phyloP scores from a whole-genome alignment of 2,888 invertebrate genomes.

The Heteromyza rotundicornis region DNA sequence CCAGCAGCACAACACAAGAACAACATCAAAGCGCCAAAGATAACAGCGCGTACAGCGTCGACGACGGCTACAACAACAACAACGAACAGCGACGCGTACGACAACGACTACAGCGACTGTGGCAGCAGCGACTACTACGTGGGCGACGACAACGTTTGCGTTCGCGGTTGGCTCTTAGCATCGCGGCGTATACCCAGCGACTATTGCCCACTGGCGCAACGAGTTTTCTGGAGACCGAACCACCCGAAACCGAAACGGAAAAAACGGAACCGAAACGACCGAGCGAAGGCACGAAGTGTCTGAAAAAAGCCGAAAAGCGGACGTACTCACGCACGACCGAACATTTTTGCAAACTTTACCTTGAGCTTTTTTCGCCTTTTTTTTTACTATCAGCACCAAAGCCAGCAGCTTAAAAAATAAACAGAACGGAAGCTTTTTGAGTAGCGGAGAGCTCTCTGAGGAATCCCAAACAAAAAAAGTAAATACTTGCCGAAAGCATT shows the following conservation, averaged over 20 bases:
- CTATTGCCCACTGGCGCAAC: constrained; percentile 48
- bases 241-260: constrained; percentile 23
- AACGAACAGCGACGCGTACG: not conserved
- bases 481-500: not conserved
- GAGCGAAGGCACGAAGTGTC: constrained; percentile 10
- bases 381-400: constrained; percentile 11
- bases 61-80: not conserved
- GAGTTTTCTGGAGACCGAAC: constrained; percentile 51
- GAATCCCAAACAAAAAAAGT: not conserved
- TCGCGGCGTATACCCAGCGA: constrained; percentile 61
- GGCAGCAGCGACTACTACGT: not conserved
- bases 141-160: constrained; percentile 39
- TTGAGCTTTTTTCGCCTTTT: constrained; percentile 8
- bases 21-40: not conserved
- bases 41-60: not conserved
- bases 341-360: constrained; percentile 15
- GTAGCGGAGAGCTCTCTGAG: not conserved
- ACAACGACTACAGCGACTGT: not conserved
- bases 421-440: not conserved
- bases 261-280: constrained; percentile 11
- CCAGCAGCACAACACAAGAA: constrained; percentile 3
- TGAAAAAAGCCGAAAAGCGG: not conserved
- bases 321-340: not conserved
- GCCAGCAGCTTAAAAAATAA: not conserved
- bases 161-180: constrained; percentile 58